A percentile compares a stretch with the other conserved stretches of the same genome.
phyloP scores from a whole-genome alignment of 35 echinoderm and acorn worm species.

The Heliocidaris erythrogramma region DNA sequence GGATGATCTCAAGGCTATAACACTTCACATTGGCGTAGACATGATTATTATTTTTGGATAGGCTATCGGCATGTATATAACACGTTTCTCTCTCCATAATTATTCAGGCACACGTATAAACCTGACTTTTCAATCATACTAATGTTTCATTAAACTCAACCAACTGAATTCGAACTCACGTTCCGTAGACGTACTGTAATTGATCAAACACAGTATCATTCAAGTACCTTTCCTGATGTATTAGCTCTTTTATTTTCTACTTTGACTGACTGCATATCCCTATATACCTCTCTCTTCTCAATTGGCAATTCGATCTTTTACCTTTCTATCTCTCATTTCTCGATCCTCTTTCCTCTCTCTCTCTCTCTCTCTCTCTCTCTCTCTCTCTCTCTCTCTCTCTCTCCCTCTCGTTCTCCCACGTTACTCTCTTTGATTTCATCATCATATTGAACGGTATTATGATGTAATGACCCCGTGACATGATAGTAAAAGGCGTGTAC shows the following conservation, averaged over 20 bases:
- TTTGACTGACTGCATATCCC: background rate
- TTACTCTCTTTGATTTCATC: background rate
- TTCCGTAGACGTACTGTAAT: background rate
- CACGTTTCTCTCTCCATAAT: background rate
- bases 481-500: no score
- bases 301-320: no score
- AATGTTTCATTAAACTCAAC: background rate
- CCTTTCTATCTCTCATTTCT: no score
- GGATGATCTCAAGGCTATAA: background rate
- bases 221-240: background rate
- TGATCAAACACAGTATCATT: background rate
- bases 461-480: no score
- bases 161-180: background rate
- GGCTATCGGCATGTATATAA: background rate
- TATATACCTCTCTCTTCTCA: no score
- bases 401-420: no score
- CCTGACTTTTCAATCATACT: background rate
- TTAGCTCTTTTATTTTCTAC: conserved; percentile 8
- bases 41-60: background rate
- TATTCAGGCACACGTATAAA: background rate
- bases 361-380: background rate
- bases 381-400: background rate
- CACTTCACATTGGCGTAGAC: background rate
- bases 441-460: no score
- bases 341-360: no score